phyloP scores from a whole-genome alignment of 2,888 invertebrate species.

The Callosobruchus maculatus region DNA sequence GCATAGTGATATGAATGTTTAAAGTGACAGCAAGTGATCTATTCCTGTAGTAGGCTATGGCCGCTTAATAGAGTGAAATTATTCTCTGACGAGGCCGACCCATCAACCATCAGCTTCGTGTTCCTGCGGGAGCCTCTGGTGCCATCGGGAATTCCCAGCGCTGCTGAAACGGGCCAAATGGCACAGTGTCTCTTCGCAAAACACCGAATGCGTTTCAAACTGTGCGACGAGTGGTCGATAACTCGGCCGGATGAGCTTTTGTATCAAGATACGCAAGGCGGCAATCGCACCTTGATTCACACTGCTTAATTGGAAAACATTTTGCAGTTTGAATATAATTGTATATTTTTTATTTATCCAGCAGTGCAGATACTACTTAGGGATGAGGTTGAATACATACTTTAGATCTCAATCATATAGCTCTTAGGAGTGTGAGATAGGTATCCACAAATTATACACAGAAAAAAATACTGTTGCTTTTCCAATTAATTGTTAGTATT shows the following conservation, averaged over 20 bases:
- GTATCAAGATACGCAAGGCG: neutral
- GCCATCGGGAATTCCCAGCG: neutral
- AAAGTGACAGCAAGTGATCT: neutral
- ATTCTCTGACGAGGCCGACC: neutral
- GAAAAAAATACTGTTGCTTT: too few relatives aligned
- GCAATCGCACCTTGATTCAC: too few relatives aligned
- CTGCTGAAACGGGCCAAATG: neutral
- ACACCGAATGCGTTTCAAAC: neutral
- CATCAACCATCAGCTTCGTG: neutral
- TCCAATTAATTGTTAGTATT: too few relatives aligned
- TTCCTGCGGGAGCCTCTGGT: neutral
- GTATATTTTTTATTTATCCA: too few relatives aligned
- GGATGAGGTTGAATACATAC: too few relatives aligned
- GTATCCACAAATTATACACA: too few relatives aligned
- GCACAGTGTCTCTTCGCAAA: neutral
- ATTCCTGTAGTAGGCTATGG: neutral
- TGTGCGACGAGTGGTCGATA: neutral
- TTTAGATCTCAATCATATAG: too few relatives aligned
- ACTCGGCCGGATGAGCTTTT: neutral
- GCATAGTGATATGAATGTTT: neutral
- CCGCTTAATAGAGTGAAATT: neutral
- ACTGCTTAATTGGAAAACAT: too few relatives aligned
- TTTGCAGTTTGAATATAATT: too few relatives aligned
- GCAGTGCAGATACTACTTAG: too few relatives aligned
- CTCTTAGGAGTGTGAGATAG: too few relatives aligned